These are phyloP conservation scores for Chrysochloris asiatica DNA, from an alignment of 2,113 vertebrate genomes.

Conservation along the genomic window DNA sequence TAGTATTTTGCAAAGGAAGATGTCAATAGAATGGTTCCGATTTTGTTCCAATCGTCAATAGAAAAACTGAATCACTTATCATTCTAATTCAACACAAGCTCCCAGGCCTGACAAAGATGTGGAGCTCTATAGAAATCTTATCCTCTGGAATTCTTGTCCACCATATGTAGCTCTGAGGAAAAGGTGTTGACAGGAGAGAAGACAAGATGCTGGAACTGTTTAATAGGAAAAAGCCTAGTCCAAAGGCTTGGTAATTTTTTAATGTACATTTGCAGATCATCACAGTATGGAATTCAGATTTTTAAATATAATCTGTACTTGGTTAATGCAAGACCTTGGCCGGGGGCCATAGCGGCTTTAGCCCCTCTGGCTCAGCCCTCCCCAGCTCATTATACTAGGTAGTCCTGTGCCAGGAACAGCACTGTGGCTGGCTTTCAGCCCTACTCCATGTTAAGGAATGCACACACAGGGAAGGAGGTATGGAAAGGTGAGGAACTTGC, in stretches of 20 bases:
- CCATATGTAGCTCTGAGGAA: neutral
- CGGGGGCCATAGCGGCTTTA: fast-evolving
- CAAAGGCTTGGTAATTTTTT: neutral
- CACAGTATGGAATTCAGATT: neutral
- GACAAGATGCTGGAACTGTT: neutral
- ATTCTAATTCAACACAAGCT: neutral
- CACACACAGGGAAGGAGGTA: neutral
- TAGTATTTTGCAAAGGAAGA: neutral
- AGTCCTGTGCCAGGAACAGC: too few relatives aligned
- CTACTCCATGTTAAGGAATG: fast-evolving
- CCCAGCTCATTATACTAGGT: too few relatives aligned
- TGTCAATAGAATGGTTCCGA: fast-evolving
- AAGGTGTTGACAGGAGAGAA: neutral
- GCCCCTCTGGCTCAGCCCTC: neutral
- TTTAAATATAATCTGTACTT: neutral
- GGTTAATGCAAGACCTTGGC: neutral
- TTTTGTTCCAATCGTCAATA: neutral
- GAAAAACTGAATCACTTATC: neutral
- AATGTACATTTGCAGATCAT: neutral
- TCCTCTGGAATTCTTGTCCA: neutral
- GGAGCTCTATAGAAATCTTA: too few relatives aligned
- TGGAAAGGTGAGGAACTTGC: neutral
- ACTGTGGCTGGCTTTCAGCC: neutral
- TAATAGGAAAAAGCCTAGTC: neutral
- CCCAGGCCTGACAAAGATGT: too few relatives aligned